A percentile compares a stretch with the other conserved stretches of the same genome.
Evolutionary conservation across 2,113 vertebrate genomes (phyloP).

Genomic region (Spermophilus dauricus): DNA sequence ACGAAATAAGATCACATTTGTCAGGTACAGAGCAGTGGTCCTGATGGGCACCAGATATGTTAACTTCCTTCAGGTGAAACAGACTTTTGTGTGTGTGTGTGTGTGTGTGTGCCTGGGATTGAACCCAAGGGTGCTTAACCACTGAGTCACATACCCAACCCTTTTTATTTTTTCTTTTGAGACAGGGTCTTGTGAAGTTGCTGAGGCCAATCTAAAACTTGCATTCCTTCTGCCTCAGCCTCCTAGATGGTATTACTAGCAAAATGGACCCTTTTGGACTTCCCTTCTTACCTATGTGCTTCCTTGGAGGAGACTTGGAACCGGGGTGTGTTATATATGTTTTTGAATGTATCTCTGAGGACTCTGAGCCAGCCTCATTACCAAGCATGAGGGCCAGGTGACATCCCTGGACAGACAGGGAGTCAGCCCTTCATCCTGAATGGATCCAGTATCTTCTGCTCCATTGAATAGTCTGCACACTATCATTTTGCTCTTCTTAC

Average conservation of each 20-base stretch:
- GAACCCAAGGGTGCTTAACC: too few species aligned
- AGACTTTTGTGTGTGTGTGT: not conserved
- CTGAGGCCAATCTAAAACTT: too few species aligned
- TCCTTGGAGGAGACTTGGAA: not conserved
- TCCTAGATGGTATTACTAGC: not conserved
- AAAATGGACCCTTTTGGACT: not conserved
- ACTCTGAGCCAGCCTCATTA: not conserved
- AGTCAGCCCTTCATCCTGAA: not conserved
- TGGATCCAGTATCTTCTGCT: not conserved
- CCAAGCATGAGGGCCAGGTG: not conserved
- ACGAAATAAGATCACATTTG: not conserved
- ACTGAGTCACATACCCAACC: too few species aligned
- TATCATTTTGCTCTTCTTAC: not conserved
- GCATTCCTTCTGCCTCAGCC: too few species aligned
- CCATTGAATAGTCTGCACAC: not conserved
- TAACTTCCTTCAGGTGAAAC: slow-evolving; percentile 8
- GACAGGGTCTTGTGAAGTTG: too few species aligned
- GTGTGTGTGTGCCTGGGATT: too few species aligned
- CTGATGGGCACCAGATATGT: not conserved
- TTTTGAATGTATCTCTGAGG: not conserved
- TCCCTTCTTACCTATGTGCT: not conserved
- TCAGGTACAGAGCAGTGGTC: not conserved
- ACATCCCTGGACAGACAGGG: not conserved
- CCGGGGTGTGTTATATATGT: not conserved
- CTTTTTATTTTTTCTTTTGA: too few species aligned